Evolutionary conservation across 2,888 invertebrate species (phyloP), one percentile per base, ranked within the genome.

Genomic region (Proisotoma minuta): DNA sequence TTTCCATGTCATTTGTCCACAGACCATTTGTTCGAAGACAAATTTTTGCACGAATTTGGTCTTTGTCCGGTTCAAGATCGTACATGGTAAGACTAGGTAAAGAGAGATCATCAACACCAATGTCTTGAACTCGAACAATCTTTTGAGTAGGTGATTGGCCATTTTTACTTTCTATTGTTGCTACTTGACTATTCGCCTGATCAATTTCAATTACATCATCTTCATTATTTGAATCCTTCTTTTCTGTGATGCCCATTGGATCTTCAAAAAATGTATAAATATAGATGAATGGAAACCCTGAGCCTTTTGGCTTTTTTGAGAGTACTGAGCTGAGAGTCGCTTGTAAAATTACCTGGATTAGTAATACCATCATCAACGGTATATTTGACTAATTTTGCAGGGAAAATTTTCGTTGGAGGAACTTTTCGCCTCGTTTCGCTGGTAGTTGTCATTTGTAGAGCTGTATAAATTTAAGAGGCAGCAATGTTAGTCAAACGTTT

Each of bases 31-130:
- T 65, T 24, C 51, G 40, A 57, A 65, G 47, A 1, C 29, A 43
- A 57, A 60, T 59, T 53, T 48, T 65, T 20, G 60, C 62, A 5
- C 61, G 40, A 51, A 52, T 28, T 40, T 59, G 53, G 15, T 56
- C 50, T 12, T 65, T 59, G 47, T 65, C 65, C 8, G 62, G 54
- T 57, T 54, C 51, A 59, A 65, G 40, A 65, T 65, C 62, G 53
- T 52, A 65, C 49, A 59, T 29, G 26, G 62, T 24, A 39, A 60
- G 18, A 29, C 65, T 65, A 2, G 60, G 39, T 27, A 65, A 22
- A 22, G 62, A 62, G 27, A 62, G 47, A 23, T 65, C 57, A 51
- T 65, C 65, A 10, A 5, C 54, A 29, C 59, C 61, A 48, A 65
- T 59, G 2, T 62, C 59, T 40, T 57, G 47, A 28, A 56, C 49